A percentile compares a stretch with the other conserved stretches of the same genome.
phyloP scores from a whole-genome alignment of 1,140 invertebrate species.

The Papilio polyxenes region DNA sequence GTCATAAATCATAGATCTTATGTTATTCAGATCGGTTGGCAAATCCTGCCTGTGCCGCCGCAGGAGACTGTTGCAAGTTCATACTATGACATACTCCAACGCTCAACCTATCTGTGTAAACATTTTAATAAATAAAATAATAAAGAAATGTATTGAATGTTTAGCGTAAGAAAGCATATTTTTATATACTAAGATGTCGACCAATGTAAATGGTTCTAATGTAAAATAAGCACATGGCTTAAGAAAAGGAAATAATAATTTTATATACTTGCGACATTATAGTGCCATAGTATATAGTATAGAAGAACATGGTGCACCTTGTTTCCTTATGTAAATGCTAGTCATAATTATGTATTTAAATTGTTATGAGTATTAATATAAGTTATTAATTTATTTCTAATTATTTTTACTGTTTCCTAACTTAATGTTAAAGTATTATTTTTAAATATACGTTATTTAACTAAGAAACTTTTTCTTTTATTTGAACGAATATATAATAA shows the following conservation, averaged over 20 bases:
- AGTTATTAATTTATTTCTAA: conserved; percentile 55
- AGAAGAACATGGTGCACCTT: conserved; percentile 53
- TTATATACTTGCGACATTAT: conserved; percentile 43
- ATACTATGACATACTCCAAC: too few species aligned
- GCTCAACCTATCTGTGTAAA: too few species aligned
- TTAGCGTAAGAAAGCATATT: conserved; percentile 69
- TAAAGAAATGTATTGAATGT: conserved; percentile 51
- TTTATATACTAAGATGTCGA: conserved; percentile 65
- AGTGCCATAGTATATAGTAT: conserved; percentile 51
- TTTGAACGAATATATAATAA: neutral
- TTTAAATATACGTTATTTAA: neutral
- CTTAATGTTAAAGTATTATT: conserved; percentile 12
- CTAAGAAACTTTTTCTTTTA: neutral
- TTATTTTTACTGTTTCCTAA: conserved; percentile 41
- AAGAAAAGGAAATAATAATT: conserved; percentile 37
- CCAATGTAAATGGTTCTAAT: conserved; percentile 61
- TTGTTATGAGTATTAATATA: conserved; percentile 49
- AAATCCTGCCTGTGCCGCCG: neutral
- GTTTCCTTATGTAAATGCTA: conserved; percentile 64
- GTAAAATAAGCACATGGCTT: conserved; percentile 40
- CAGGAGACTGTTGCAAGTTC: too few species aligned
- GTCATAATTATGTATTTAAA: conserved; percentile 64
- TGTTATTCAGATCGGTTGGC: neutral
- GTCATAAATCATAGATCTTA: neutral
- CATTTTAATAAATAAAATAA: too few species aligned